Percentiles rank a stretch among this genome's conserved stretches.
phyloP scores from a whole-genome alignment of 2,888 invertebrate genomes.

The Microplitis deprimator region DNA sequence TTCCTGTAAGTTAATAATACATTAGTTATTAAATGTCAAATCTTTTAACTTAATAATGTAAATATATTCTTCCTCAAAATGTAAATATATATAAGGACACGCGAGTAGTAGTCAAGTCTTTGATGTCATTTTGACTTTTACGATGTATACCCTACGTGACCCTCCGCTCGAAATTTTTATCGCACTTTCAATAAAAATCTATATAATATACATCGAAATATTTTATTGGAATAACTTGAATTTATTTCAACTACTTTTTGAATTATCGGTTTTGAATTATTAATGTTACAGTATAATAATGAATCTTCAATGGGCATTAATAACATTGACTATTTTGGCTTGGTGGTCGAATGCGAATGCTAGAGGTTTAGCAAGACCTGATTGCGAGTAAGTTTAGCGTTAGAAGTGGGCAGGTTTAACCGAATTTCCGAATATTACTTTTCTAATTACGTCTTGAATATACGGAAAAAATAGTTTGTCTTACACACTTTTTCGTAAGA shows the following conservation, averaged over 20 bases:
- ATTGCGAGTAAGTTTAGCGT: conserved; percentile 57
- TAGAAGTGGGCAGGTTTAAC: neutral
- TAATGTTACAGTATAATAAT: conserved; percentile 53
- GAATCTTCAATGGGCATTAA: conserved; percentile 53
- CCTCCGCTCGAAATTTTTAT: neutral
- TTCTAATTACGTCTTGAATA: too few species aligned
- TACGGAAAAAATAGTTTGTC: too few species aligned
- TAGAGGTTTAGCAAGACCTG: conserved; percentile 40
- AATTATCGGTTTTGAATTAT: neutral
- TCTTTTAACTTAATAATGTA: neutral
- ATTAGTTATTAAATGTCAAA: neutral
- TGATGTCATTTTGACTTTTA: neutral
- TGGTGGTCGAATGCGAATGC: conserved; percentile 54
- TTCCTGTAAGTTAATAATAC: neutral
- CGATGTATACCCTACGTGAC: neutral
- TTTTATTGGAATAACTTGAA: neutral
- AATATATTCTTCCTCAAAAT: neutral
- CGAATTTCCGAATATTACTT: neutral
- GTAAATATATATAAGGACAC: neutral
- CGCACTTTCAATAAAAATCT: conserved; percentile 13
- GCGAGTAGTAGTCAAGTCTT: neutral
- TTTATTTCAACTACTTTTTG: too few species aligned
- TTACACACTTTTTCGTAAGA: too few species aligned
- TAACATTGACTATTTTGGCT: conserved; percentile 55
- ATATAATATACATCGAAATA: conserved; percentile 5